These are phyloP conservation scores for Bactericera cockerelli DNA, from an alignment of 1,140 invertebrate genomes.

Conservation along the genomic window DNA sequence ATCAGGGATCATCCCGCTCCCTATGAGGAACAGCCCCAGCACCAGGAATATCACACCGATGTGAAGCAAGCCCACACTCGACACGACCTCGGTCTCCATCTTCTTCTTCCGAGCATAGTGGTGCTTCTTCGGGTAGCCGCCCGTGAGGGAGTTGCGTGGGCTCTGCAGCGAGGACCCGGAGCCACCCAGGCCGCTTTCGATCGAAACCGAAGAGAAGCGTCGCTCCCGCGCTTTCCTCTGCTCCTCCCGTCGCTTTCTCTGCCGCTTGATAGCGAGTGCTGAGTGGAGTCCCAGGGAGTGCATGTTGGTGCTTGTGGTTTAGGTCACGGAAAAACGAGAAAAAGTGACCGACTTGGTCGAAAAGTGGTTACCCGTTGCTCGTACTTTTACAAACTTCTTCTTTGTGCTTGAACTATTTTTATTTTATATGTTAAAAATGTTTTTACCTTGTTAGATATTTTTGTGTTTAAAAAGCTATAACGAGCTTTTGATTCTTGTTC, in stretches of 20 bases:
- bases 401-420: too few relatives aligned
- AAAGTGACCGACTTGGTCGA: too few relatives aligned
- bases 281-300: conserved; percentile 76
- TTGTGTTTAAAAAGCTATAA: too few relatives aligned
- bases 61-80: conserved; percentile 74
- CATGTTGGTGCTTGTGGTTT: too few relatives aligned
- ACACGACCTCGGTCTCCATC: conserved; percentile 41
- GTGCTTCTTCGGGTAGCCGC: conserved; percentile 29
- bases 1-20: conserved; percentile 61
- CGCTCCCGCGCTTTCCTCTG: conserved; percentile 53
- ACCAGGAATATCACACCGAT: conserved; percentile 75
- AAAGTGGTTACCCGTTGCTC: too few relatives aligned
- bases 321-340: too few relatives aligned
- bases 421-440: too few relatives aligned
- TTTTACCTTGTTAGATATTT: too few relatives aligned
- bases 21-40: conserved; percentile 61
- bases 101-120: conserved; percentile 16
- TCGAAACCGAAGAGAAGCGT: conserved; percentile 54
- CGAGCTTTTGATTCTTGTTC: too few relatives aligned
- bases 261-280: conserved; percentile 76
- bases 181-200: conserved; percentile 46
- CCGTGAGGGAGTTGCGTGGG: conserved; percentile 38
- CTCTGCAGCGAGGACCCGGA: conserved; percentile 24
- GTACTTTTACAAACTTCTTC: too few relatives aligned
- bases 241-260: conserved; percentile 66